These are phyloP conservation scores for Cydia pomonella DNA, from an alignment of 1,140 invertebrate species.

Conservation along the genomic window DNA sequence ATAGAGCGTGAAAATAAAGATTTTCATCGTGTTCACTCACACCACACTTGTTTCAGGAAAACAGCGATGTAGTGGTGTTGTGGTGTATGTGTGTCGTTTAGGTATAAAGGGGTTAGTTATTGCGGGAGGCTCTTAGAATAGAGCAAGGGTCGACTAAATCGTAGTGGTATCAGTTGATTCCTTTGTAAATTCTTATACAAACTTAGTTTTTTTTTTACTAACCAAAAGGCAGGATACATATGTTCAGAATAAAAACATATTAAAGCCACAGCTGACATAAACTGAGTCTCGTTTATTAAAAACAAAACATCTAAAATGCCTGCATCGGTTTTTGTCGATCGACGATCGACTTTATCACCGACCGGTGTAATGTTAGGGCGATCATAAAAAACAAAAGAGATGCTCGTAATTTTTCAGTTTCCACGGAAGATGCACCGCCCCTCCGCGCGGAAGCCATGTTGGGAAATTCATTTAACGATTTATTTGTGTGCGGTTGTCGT, in stretches of 20 bases:
- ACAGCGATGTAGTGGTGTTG: conserved; percentile 57
- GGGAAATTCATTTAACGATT: conserved; percentile 64
- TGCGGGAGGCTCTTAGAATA: conserved; percentile 59
- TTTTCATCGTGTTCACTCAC: conserved; percentile 80
- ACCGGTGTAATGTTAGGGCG: conserved; percentile 41
- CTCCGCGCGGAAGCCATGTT: conserved; percentile 60
- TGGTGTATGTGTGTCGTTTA: conserved; percentile 53
- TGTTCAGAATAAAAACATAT: conserved; percentile 37
- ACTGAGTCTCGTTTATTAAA: neutral
- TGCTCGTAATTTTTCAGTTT: conserved; percentile 56
- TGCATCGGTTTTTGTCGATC: conserved; percentile 35
- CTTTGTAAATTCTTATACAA: neutral
- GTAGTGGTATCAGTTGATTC: conserved; percentile 40
- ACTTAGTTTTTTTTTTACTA: neutral
- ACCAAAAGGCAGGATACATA: conserved; percentile 17
- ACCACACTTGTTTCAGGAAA: conserved; percentile 62
- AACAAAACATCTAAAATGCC: conserved; percentile 33
- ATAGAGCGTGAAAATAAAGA: conserved; percentile 81
- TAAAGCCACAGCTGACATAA: neutral
- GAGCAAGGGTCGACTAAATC: conserved; percentile 63
- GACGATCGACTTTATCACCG: conserved; percentile 42
- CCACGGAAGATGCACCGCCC: conserved; percentile 54
- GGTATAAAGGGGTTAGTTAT: conserved; percentile 54
- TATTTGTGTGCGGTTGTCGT: conserved; percentile 56
- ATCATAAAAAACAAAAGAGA: conserved; percentile 51